Conservation (phyloP, 1,140 invertebrate genomes). For the Telenomus remus region DNA sequence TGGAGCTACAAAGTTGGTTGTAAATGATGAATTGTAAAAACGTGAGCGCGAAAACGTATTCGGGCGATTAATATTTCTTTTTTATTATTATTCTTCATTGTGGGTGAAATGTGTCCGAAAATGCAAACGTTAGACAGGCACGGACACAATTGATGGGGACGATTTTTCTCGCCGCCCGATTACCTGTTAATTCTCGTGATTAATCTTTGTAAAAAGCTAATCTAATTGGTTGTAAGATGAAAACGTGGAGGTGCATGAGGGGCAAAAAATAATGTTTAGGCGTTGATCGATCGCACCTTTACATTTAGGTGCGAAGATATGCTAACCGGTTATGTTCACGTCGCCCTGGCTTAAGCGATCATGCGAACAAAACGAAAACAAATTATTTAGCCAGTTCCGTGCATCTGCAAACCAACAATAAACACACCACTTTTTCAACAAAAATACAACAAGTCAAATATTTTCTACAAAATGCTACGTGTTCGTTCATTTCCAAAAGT, state of each 20-base stretch:
- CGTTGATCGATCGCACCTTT: constrained; percentile 25
- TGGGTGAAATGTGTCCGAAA: constrained; percentile 16
- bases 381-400: background rate
- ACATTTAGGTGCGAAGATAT: constrained; percentile 20
- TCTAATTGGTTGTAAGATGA: constrained; percentile 22
- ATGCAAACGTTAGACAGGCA: background rate
- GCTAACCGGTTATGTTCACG: constrained; percentile 20
- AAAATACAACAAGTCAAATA: background rate
- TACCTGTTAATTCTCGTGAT: constrained; percentile 25
- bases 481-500: too few species aligned
- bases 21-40: too few species aligned
- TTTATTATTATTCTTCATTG: constrained; percentile 4
- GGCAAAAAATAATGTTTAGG: constrained; percentile 18
- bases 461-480: background rate
- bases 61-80: background rate
- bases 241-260: background rate
- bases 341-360: constrained; percentile 9
- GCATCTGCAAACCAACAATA: background rate
- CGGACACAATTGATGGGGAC: constrained; percentile 13
- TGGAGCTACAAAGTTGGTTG: too few species aligned
- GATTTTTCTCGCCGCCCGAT: constrained; percentile 16
- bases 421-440: too few species aligned
- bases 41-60: too few species aligned
- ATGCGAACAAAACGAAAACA: constrained; percentile 15
- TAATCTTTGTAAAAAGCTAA: constrained; percentile 30